These are phyloP conservation scores for Rhabditoides inermis DNA, from an alignment of 2,888 invertebrate species.

Conservation along the genomic window DNA sequence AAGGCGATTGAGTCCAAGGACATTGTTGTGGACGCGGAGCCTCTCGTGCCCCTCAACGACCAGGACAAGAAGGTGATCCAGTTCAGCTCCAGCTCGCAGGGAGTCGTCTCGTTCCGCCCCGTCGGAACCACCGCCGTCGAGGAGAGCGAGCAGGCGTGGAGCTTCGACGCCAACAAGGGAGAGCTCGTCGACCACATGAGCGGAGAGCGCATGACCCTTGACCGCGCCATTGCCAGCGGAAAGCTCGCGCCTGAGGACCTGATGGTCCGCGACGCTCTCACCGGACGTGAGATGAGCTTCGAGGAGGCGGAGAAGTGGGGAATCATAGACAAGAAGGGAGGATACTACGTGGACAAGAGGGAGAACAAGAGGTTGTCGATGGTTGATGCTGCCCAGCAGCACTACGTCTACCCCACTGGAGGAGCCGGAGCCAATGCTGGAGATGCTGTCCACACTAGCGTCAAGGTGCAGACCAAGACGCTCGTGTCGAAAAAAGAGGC, in stretches of 20 bases:
- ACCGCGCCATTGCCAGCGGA: conserved; percentile 60
- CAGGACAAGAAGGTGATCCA: conserved; percentile 49
- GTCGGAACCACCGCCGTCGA: conserved; percentile 48
- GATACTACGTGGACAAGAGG: conserved; percentile 49
- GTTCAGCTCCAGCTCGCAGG: conserved; percentile 45
- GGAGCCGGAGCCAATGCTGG: conserved; percentile 48
- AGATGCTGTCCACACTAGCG: conserved; percentile 50
- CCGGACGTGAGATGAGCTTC: conserved; percentile 62
- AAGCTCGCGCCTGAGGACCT: conserved; percentile 48
- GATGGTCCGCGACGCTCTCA: conserved; percentile 70
- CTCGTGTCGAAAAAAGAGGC: conserved; percentile 50
- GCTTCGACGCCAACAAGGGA: conserved; percentile 70
- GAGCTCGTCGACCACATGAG: conserved; percentile 66
- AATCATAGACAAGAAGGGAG: conserved; percentile 52
- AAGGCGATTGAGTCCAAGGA: conserved; percentile 44
- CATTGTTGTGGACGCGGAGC: conserved; percentile 44
- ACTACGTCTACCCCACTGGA: conserved; percentile 62
- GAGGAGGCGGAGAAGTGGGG: conserved; percentile 56
- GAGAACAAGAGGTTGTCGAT: conserved; percentile 59
- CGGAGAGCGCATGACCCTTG: conserved; percentile 65
- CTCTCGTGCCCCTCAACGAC: conserved; percentile 28
- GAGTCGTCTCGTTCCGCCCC: conserved; percentile 50
- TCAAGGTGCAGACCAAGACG: conserved; percentile 46
- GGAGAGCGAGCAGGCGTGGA: conserved; percentile 48
- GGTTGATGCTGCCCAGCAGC: conserved; percentile 76